Base-by-base conservation (phyloP, 2,113 vertebrate genomes). In the Coreoperca whiteheadi region DNA sequence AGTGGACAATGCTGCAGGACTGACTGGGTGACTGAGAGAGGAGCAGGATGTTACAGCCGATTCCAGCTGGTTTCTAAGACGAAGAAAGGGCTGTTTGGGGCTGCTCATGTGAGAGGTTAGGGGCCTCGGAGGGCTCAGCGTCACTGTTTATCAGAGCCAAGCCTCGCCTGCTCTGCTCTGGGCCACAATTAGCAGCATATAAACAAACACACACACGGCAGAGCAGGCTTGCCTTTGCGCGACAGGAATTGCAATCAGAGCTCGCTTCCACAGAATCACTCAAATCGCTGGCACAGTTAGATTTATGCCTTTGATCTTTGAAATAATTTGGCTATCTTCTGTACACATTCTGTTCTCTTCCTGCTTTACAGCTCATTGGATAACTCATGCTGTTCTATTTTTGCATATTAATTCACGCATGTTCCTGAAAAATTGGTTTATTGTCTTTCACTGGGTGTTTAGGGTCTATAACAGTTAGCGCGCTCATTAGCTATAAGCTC, bases 131-230 rank as follows among this genome's bases (percentile, higher is more conserved):
- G 89, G 77, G 66, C 65, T 88, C 72, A 28, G 74, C 34, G 32
- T 86, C 85, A 64, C 68, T 84, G 80, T 94, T 90, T 91, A 82
- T 86, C 83, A 74, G 79, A 81, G 88, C 87, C 76, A 66, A 81
- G 74, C 86, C 77, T 78, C 4, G 79, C 72, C 86, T 68, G 84
- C 78, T 87, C 76, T 54, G 87, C 88, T 89, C 78, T 80, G 78
- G 76, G 92, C 87, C 88, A 82, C 89, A 91, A 90, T 93, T 93
- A 92, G 91, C 85, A 83, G 74, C 69, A 85, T 79, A 84, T 88
- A 91, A 92, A 92, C 92, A 92, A 92, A 91, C 85, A 88, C 61
- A 71, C 79, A 87, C 84, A 84, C 46, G 25, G 74, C 82, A 76
- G 79, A 81, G 69, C 84, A 50, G 82, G 8, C 74, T 30, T 32